Conservation (phyloP, 2,888 invertebrate species). For the Cephus rjabovi region DNA sequence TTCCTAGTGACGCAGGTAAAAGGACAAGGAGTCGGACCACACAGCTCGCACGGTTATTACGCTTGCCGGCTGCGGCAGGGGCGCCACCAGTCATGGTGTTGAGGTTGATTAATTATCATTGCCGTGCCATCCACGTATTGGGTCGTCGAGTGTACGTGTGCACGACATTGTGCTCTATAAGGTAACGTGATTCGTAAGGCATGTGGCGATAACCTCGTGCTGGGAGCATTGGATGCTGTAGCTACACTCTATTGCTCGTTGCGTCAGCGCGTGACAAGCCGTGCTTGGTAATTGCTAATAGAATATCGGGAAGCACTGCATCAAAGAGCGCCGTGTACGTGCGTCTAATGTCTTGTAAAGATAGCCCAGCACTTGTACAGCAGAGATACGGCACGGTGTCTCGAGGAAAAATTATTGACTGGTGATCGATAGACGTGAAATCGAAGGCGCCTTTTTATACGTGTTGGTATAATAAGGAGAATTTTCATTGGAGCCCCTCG, state of each 20-base stretch:
- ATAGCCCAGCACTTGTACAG: background rate
- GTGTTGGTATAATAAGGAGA: background rate
- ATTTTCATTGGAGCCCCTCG: background rate
- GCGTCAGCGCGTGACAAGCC: conserved; percentile 30
- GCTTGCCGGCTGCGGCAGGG: conserved; percentile 36
- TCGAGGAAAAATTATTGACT: background rate
- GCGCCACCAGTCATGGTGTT: conserved; percentile 41
- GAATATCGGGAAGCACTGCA: conserved; percentile 17
- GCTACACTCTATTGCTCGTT: background rate
- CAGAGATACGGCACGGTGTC: background rate
- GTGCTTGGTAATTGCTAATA: conserved; percentile 21
- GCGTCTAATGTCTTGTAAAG: background rate
- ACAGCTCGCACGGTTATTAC: conserved; percentile 50
- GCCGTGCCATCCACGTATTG: conserved; percentile 37
- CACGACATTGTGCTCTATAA: conserved; percentile 41
- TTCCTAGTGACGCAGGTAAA: background rate
- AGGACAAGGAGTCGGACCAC: conserved; percentile 47
- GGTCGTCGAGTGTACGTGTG: conserved; percentile 23
- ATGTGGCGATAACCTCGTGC: conserved; percentile 11
- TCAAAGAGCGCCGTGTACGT: background rate
- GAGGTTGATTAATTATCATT: conserved; percentile 56
- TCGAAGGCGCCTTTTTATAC: background rate
- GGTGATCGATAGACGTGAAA: background rate
- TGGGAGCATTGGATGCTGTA: background rate
- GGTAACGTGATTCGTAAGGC: conserved; percentile 38